Evolutionary conservation across 2,797 vertebrate genomes (phyloP), one percentile per base, ranked within the genome.

Genomic region (Euthynnus affinis): DNA sequence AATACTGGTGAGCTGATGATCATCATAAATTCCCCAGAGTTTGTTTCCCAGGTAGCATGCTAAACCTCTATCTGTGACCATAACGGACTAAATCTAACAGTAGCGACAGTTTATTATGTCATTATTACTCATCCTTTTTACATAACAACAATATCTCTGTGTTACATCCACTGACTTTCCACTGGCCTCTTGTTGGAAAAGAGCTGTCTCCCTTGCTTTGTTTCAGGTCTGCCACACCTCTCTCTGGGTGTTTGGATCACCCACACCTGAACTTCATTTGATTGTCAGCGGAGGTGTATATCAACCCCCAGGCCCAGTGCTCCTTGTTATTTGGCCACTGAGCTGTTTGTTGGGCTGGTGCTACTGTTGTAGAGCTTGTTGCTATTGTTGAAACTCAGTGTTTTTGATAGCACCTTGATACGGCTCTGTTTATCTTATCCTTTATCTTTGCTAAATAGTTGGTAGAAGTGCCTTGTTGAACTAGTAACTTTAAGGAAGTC

Each of bases 21-120:
- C 12, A 56, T 74, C 29, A 23, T 42, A 40, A 74, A 74, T 18
- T 49, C 34, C 62, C 65, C 9, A 51, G 22, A 77, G 61, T 60
- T 62, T 59, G 40, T 58, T 68, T 60, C 53, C 1, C 52, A 73
- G 13, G 0, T 61, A 34, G 14, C 18, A 8, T 6, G 18, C 34
- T 57, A n/a, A 48, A 53, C 20, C 55, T 62, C 55, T 25, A 46
- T 22, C 9, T 64, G 20, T 37, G 14, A 34, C 58, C 20, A 37
- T 20, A 8, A 18, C 6, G 3, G 1, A 29, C 27, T 51, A 7
- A 9, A 27, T 61, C 44, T 13, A 42, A 32, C 68, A 68, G 53
- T n/a, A 7, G 18, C 29, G 48, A 59, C 14, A 0, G 69, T 59
- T 68, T 49, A 53, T 76, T 68, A 48, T 34, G 73, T 69, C 58